A percentile compares a stretch with the other conserved stretches of the same genome.
phyloP scores from a whole-genome alignment of 2,888 invertebrate species.

The Caenorhabditis virilis region DNA sequence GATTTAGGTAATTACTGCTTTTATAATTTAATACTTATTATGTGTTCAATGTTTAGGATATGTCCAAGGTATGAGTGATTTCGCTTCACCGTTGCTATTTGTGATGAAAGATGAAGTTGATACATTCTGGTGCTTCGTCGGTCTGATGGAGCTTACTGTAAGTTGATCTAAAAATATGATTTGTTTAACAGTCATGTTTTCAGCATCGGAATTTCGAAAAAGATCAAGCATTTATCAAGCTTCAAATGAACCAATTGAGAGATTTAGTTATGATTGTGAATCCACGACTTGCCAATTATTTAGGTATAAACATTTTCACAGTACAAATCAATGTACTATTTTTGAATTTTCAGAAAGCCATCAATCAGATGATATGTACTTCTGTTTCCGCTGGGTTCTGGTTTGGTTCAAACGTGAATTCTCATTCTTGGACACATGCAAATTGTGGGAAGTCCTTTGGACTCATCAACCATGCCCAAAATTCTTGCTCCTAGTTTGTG shows the following conservation, averaged over 20 bases:
- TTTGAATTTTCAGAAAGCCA: conserved; percentile 74
- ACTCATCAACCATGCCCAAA: conserved; percentile 90
- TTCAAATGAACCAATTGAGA: conserved; percentile 84
- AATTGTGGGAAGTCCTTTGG: conserved; percentile 78
- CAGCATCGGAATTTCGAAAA: conserved; percentile 90
- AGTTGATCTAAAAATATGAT: neutral
- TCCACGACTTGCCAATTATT: conserved; percentile 83
- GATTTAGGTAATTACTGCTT: conserved; percentile 77
- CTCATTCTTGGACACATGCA: conserved; percentile 81
- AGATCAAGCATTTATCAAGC: conserved; percentile 94
- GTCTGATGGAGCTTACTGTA: conserved; percentile 93
- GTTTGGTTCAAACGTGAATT: conserved; percentile 95
- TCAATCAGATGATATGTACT: conserved; percentile 94
- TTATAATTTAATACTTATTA: neutral
- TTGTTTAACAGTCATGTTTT: conserved; percentile 45
- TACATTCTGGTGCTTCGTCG: conserved; percentile 98
- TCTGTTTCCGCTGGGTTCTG: conserved; percentile 96
- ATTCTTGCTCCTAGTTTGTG: conserved; percentile 89
- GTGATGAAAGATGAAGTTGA: conserved; percentile 90
- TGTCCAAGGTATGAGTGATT: conserved; percentile 95
- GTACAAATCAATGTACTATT: neutral
- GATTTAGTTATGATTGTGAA: conserved; percentile 82
- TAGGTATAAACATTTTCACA: no score
- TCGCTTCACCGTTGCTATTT: conserved; percentile 87
- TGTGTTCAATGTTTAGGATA: conserved; percentile 71